These are phyloP conservation scores for Esperia sulphurella DNA, from an alignment of 2,888 invertebrate species.

Conservation along the genomic window DNA sequence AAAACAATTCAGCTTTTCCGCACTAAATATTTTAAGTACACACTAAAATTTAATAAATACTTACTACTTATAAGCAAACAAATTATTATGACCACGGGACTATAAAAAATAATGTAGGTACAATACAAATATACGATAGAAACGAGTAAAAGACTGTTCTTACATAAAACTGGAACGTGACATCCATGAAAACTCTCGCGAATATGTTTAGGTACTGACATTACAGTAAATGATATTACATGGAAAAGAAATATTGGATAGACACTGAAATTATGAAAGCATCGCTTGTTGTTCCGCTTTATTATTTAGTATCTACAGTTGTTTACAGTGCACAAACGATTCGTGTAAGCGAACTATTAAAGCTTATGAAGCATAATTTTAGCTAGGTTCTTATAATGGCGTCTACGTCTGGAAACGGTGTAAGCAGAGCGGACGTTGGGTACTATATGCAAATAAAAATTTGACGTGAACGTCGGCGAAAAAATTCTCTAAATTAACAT, in stretches of 20 bases:
- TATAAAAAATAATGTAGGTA: background rate
- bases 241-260: background rate
- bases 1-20: too few relatives aligned
- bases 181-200: background rate
- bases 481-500: slow-evolving; percentile 54
- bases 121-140: background rate
- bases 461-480: slow-evolving; percentile 27
- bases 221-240: background rate
- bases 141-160: background rate
- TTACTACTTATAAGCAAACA: too few relatives aligned
- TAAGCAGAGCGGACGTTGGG: slow-evolving; percentile 19
- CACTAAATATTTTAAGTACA: too few relatives aligned
- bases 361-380: background rate
- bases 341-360: slow-evolving; percentile 2
- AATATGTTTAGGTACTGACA: background rate
- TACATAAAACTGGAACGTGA: background rate
- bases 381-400: slow-evolving; percentile 16
- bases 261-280: background rate
- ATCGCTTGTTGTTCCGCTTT: background rate
- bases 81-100: too few relatives aligned
- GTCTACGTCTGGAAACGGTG: slow-evolving; percentile 3
- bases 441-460: slow-evolving; percentile 31
- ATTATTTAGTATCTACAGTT: background rate
- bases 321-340: background rate
- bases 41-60: too few relatives aligned